Percentiles rank a stretch among this genome's conserved stretches.
Conservation (phyloP, 1,140 invertebrate species). For the Hypothenemus hampei region DNA sequence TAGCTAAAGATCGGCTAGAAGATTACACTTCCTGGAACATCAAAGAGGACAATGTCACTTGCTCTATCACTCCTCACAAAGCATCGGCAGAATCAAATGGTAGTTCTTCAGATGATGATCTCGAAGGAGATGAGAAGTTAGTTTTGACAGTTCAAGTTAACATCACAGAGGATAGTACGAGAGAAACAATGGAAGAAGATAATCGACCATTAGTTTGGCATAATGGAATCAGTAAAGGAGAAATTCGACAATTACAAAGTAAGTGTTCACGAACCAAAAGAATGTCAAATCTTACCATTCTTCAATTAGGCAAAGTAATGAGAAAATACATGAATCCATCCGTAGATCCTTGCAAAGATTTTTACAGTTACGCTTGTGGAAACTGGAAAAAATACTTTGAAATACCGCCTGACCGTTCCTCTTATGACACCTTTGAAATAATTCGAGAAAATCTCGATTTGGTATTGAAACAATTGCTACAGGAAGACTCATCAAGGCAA, state of each 20-base stretch:
- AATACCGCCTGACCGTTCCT: conserved; percentile 77
- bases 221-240: conserved; percentile 8
- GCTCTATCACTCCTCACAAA: neutral
- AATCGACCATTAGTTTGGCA: conserved; percentile 20
- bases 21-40: neutral
- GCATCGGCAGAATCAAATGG: neutral
- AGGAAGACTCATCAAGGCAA: too few relatives aligned
- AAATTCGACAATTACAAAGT: conserved; percentile 30
- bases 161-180: neutral
- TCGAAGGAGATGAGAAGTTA: neutral
- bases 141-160: neutral
- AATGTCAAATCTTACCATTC: neutral
- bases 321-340: conserved; percentile 69
- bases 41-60: neutral
- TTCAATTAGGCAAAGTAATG: conserved; percentile 57
- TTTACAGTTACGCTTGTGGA: conserved; percentile 87
- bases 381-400: conserved; percentile 79
- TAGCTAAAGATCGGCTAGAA: neutral
- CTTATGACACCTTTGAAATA: conserved; percentile 79
- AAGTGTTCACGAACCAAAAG: conserved; percentile 45
- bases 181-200: neutral
- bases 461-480: conserved; percentile 63
- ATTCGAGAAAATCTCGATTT: conserved; percentile 69
- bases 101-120: too few relatives aligned
- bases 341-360: conserved; percentile 83